These are phyloP conservation scores for Leptarthrus brevirostris DNA, from an alignment of 2,888 invertebrate species.

Conservation along the genomic window DNA sequence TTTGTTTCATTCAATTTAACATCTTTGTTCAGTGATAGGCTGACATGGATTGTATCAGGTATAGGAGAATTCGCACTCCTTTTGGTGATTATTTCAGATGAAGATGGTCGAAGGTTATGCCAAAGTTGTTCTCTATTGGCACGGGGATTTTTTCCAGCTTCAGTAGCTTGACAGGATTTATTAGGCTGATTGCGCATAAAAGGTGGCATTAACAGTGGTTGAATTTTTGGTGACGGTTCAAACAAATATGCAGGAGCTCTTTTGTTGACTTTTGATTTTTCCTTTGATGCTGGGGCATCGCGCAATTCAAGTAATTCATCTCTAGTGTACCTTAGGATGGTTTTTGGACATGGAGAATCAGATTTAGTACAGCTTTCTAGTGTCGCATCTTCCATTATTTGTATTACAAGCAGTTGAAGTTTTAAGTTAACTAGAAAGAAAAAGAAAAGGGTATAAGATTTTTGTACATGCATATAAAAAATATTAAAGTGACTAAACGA, in stretches of 20 bases:
- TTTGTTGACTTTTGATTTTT: conserved; percentile 71
- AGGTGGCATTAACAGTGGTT: conserved; percentile 51
- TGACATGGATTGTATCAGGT: conserved; percentile 77
- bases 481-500: too few species aligned
- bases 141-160: not conserved
- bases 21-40: conserved; percentile 77
- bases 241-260: conserved; percentile 55
- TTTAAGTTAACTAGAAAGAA: too few species aligned
- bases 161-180: too few species aligned
- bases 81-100: conserved; percentile 67
- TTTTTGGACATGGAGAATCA: not conserved
- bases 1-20: conserved; percentile 86
- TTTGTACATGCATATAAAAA: too few species aligned
- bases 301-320: conserved; percentile 83
- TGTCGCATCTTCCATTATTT: too few species aligned
- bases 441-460: too few species aligned
- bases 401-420: too few species aligned
- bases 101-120: conserved; percentile 56
- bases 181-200: conserved; percentile 56
- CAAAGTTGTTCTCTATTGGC: not conserved
- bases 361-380: not conserved
- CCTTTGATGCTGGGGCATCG: conserved; percentile 77
- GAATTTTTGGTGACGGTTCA: conserved; percentile 56
- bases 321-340: conserved; percentile 75
- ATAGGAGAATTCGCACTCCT: too few species aligned